phyloP scores from a whole-genome alignment of 2,113 vertebrate species.

The Narcine bancroftii region DNA sequence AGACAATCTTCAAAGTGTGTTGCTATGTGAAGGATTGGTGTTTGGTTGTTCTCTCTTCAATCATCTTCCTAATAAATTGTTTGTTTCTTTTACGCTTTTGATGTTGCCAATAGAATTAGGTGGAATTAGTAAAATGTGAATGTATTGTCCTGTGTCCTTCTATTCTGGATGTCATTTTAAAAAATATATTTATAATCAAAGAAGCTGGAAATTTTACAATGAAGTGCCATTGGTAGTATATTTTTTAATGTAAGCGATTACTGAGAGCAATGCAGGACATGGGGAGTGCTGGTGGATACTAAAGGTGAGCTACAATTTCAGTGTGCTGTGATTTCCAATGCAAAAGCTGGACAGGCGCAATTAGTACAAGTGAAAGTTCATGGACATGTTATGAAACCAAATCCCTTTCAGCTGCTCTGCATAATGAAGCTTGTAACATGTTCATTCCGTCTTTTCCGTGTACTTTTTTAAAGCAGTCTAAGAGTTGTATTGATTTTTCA shows the following conservation, averaged over 20 bases:
- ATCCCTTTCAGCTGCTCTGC: slow-evolving; percentile 4
- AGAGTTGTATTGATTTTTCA: neutral
- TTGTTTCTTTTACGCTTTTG: neutral
- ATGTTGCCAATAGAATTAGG: neutral
- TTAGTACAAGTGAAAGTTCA: slow-evolving; percentile 8
- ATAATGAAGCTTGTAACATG: neutral
- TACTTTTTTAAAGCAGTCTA: neutral
- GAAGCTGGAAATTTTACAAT: neutral
- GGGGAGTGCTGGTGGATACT: neutral
- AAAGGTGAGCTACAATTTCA: neutral
- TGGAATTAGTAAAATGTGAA: neutral
- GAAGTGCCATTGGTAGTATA: neutral
- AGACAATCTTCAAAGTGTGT: no score
- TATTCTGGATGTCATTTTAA: no score
- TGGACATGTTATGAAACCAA: neutral
- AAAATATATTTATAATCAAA: neutral
- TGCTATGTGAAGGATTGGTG: no score
- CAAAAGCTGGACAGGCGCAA: neutral
- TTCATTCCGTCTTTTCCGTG: neutral
- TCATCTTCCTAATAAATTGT: neutral
- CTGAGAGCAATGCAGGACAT: slow-evolving; percentile 4
- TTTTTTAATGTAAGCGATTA: no score
- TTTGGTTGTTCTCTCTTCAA: neutral
- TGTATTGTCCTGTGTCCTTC: neutral
- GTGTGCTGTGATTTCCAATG: neutral